Conservation (phyloP, 1,140 invertebrate genomes). For the Drosophila baimaii region DNA sequence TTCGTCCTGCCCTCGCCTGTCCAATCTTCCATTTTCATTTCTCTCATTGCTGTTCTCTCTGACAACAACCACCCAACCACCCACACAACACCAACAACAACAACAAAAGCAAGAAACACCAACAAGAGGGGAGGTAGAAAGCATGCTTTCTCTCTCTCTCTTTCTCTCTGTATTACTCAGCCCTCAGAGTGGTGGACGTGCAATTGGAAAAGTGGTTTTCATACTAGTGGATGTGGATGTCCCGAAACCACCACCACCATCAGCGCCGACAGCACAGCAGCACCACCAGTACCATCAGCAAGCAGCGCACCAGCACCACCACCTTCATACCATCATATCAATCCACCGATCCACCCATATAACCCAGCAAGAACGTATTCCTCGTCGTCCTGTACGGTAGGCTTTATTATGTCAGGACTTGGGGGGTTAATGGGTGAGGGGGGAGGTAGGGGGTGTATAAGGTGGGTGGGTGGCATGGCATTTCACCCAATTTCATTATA, state of each 20-base stretch:
- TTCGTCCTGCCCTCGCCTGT: slow-evolving; percentile 21
- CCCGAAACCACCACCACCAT: slow-evolving; percentile 60
- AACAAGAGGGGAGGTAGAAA: slow-evolving; percentile 15
- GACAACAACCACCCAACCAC: slow-evolving; percentile 21
- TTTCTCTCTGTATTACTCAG: slow-evolving; percentile 33
- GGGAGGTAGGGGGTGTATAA: background rate
- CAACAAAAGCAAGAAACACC: slow-evolving; percentile 19
- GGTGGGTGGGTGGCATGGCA: slow-evolving; percentile 44
- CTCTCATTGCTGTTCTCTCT: slow-evolving; percentile 53
- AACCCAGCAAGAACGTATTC: slow-evolving; percentile 29
- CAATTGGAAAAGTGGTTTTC: slow-evolving; percentile 82
- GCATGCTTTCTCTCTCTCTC: slow-evolving; percentile 33
- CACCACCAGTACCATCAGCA: slow-evolving; percentile 18
- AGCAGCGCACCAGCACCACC: slow-evolving; percentile 20
- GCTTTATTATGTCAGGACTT: slow-evolving; percentile 76
- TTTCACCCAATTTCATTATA: slow-evolving; percentile 83
- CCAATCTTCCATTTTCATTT: slow-evolving; percentile 74
- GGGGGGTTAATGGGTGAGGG: slow-evolving; percentile 12
- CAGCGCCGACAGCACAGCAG: slow-evolving; percentile 12
- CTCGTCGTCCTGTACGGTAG: slow-evolving; percentile 65
- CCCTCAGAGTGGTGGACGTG: slow-evolving; percentile 67
- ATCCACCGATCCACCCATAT: slow-evolving; percentile 34
- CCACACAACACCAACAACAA: slow-evolving; percentile 37
- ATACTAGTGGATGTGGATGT: slow-evolving; percentile 66
- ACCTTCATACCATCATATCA: slow-evolving; percentile 22